phyloP scores from a whole-genome alignment of 2,888 invertebrate genomes.

The Dendrolimus houi region DNA sequence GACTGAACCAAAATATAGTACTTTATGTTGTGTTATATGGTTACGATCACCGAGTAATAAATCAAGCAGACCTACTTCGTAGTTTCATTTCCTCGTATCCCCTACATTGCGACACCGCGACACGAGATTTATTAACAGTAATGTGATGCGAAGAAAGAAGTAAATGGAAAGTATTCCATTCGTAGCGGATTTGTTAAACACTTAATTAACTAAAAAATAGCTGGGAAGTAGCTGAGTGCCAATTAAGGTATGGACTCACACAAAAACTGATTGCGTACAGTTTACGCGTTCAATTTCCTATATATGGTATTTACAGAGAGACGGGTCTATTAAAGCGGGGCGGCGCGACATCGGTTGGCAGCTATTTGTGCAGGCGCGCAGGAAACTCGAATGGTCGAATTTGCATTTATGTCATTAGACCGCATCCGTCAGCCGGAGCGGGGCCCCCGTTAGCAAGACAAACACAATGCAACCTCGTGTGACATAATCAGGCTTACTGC shows the following conservation, averaged over 20 bases:
- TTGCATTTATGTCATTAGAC: conserved; percentile 67
- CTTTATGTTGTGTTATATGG: conserved; percentile 48
- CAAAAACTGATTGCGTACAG: conserved; percentile 19
- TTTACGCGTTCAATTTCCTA: conserved; percentile 16
- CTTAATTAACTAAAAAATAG: conserved; percentile 45
- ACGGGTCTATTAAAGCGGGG: conserved; percentile 8
- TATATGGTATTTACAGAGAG: conserved; percentile 13
- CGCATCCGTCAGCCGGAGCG: conserved; percentile 39
- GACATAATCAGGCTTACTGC: conserved; percentile 8
- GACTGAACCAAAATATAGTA: conserved; percentile 75
- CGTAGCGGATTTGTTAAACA: conserved; percentile 21
- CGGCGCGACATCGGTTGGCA: conserved; percentile 2
- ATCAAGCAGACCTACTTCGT: conserved; percentile 37
- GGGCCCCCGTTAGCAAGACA: conserved; percentile 5
- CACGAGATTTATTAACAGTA: conserved; percentile 5
- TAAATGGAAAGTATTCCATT: conserved; percentile 22
- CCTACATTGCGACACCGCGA: background rate
- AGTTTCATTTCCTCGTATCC: conserved; percentile 17
- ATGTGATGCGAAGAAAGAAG: conserved; percentile 13
- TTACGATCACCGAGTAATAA: conserved; percentile 62
- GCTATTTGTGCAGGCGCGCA: conserved; percentile 25
- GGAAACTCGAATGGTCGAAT: conserved; percentile 62
- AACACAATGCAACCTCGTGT: conserved; percentile 12
- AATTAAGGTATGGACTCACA: conserved; percentile 31
- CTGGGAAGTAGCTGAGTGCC: conserved; percentile 40